phyloP scores from a whole-genome alignment of 2,888 invertebrate species.

The Temnothorax unifasciatus region DNA sequence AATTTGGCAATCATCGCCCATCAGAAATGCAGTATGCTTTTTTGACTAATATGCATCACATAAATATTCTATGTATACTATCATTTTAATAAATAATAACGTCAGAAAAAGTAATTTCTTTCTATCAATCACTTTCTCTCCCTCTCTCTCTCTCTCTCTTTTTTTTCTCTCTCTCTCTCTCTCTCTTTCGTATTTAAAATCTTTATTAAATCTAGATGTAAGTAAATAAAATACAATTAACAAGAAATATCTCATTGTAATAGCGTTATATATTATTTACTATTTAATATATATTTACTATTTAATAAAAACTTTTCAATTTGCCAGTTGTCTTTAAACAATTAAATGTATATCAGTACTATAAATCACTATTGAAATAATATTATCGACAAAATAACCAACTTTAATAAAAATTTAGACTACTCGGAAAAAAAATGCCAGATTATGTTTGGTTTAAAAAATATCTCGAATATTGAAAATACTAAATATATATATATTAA shows the following conservation, averaged over 20 bases:
- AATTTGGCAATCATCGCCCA: not conserved
- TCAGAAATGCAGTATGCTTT: not conserved
- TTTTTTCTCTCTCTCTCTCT: not conserved
- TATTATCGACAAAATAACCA: not conserved
- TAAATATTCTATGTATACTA: not conserved
- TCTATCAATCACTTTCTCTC: not conserved
- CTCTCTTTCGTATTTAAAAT: not conserved
- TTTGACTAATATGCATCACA: not conserved
- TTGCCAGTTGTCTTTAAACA: not conserved
- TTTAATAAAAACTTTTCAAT: not conserved
- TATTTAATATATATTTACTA: constrained; percentile 6
- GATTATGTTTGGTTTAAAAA: not conserved
- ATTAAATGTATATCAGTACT: not conserved
- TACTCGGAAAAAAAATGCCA: not conserved
- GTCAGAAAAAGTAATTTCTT: not conserved
- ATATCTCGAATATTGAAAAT: constrained; percentile 2
- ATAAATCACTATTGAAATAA: not conserved
- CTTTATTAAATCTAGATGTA: not conserved
- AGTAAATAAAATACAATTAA: not conserved
- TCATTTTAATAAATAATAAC: constrained; percentile 6
- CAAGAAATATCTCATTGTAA: not conserved
- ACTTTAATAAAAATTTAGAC: not conserved
- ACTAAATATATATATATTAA: not conserved
- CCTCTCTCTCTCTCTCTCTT: not conserved
- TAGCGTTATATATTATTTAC: not conserved